Percentiles rank a stretch among this genome's conserved stretches.
Conservation (phyloP, 2,797 vertebrate genomes). For the Adrianichthys oophorus region DNA sequence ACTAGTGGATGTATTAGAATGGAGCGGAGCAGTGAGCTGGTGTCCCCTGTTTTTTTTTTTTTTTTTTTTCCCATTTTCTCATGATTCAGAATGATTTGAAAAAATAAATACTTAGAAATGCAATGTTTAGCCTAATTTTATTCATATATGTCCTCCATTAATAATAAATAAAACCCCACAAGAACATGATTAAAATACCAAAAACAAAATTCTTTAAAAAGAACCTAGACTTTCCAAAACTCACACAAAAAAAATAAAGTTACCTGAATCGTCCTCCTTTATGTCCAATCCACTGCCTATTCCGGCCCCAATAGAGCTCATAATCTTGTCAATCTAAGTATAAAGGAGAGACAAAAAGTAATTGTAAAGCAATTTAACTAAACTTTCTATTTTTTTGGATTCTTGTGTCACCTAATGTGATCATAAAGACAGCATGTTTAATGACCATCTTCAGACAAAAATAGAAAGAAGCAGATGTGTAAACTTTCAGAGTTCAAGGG, state of each 20-base stretch:
- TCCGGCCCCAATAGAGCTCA: constrained; percentile 94
- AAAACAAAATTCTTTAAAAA: too few species aligned
- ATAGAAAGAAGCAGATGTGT: constrained; percentile 11
- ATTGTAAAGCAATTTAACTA: constrained; percentile 50
- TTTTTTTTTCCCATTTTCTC: too few species aligned
- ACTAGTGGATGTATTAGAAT: too few species aligned
- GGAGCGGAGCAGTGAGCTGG: too few species aligned
- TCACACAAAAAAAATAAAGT: constrained; percentile 15
- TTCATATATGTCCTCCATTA: too few species aligned
- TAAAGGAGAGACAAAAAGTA: constrained; percentile 27
- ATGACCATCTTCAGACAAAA: constrained; percentile 45
- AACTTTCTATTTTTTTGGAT: constrained; percentile 41
- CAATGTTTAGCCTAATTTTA: too few species aligned
- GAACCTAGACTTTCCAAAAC: too few species aligned
- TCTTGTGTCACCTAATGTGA: constrained; percentile 49
- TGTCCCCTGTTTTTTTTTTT: too few species aligned
- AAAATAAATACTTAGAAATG: too few species aligned
- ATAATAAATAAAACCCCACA: too few species aligned
- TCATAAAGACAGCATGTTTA: constrained; percentile 36
- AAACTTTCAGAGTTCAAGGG: constrained; percentile 27
- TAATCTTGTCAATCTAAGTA: constrained; percentile 95
- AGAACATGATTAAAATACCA: too few species aligned
- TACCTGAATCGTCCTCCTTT: constrained; percentile 82
- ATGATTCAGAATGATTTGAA: too few species aligned
- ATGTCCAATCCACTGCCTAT: constrained; percentile 87